phyloP scores from a whole-genome alignment of 2,888 invertebrate species.

The Escarpia spicata region DNA sequence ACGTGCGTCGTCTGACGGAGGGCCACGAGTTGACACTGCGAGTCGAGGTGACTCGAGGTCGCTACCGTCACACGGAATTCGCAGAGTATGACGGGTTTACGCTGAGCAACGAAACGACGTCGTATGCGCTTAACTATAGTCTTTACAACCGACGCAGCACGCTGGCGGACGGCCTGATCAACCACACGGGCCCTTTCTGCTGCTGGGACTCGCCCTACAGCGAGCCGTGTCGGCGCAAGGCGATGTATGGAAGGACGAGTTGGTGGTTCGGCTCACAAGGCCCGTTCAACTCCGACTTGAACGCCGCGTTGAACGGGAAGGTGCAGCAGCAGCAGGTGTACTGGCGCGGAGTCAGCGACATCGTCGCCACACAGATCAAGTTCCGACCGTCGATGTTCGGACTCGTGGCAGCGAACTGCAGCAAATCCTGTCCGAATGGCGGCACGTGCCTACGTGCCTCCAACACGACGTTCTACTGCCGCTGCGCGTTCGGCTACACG shows the following conservation, averaged over 20 bases:
- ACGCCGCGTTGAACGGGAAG: neutral
- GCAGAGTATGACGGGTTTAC: conserved; percentile 17
- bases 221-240: neutral
- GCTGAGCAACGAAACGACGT: neutral
- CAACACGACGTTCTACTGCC: neutral
- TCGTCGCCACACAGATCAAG: neutral
- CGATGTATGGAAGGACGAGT: neutral
- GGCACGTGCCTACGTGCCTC: neutral
- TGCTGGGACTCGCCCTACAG: neutral
- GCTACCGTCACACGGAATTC: neutral
- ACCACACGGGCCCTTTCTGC: neutral
- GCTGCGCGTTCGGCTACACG: neutral
- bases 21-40: neutral
- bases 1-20: neutral
- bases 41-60: neutral
- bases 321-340: neutral
- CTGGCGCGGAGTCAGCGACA: neutral
- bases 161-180: neutral
- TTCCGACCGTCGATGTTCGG: neutral
- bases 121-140: neutral
- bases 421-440: neutral
- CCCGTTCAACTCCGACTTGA: neutral
- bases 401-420: neutral
- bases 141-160: neutral
- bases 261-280: neutral